Base-by-base conservation (phyloP, 2,113 vertebrate species). In the Crotalus viridis region DNA sequence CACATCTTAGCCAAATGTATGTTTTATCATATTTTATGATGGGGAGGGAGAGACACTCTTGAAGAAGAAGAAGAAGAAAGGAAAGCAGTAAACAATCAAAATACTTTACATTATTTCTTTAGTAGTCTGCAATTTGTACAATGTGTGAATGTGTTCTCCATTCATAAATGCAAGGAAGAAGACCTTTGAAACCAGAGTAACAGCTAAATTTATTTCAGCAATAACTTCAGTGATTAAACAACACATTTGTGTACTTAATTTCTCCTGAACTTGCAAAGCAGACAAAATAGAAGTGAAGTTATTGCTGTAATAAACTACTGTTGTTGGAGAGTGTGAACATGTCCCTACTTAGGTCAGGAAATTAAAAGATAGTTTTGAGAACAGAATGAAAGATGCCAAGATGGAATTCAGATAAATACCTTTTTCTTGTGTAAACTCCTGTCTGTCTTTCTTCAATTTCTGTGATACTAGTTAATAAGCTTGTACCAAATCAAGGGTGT, bases 11-110 rank as follows among this genome's bases (percentile, higher is more conserved):
- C 97, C 97, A 97, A 97, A 96, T 94, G 95, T 95, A 97, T 97
- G 97, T 93, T 97, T 98, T 97, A 97, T 96, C 96, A 97, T 96
- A 96, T 97, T 97, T 97, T 97, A 97, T 86, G 64, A 96, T 93
- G 46, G 74, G 28, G 52, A 94, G 21, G 26, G 64, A 74, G 43
- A 93, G 15, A 64, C 43, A 89, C 95, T 46, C 46, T 5, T 0
- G 46, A 46, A 46, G 46, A 46, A 46, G 46, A 46, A 46, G 46
- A 46, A 46, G 46, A 46, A 46, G 46, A 46, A 86, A 74, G 90
- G 24, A 13, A 9, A 93, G 86, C 39, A 94, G 57, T 86, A 2
- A 90, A 85, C 91, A 96, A 81, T 93, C 87, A 93, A 91, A 94
- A 85, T 93, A 92, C 39, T 92, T 89, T 94, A 51, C 89, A 81